phyloP scores from a whole-genome alignment of 2,888 invertebrate genomes.

The Tholera decimalis region DNA sequence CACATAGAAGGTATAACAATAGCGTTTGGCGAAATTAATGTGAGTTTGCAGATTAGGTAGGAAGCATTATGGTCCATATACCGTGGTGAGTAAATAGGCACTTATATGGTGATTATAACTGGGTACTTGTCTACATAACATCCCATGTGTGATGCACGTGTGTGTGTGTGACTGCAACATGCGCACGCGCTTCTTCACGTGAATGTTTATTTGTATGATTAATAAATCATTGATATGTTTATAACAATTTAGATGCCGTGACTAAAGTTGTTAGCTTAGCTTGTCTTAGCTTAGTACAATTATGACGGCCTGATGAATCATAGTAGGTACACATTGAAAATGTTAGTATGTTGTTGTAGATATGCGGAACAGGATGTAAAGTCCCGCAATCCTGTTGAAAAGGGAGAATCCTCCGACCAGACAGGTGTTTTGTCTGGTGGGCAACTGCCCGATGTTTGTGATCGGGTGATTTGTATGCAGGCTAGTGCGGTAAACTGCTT shows the following conservation, averaged over 20 bases:
- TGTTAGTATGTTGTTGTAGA: no score
- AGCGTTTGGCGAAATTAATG: conserved; percentile 22
- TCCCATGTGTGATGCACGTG: not conserved
- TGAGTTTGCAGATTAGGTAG: conserved; percentile 21
- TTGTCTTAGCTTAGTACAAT: not conserved
- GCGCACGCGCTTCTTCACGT: conserved; percentile 31
- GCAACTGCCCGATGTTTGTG: no score
- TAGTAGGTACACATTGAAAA: no score
- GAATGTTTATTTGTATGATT: conserved; percentile 13
- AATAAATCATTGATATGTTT: conserved; percentile 12
- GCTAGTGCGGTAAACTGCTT: no score
- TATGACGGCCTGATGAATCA: not conserved
- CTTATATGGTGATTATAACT: no score
- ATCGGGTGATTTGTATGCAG: no score
- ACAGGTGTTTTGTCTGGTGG: no score
- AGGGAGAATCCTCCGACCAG: no score
- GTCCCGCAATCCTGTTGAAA: no score
- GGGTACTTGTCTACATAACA: conserved; percentile 7
- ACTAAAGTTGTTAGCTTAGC: not conserved
- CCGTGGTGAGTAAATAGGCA: conserved; percentile 2
- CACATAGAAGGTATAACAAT: conserved; percentile 25
- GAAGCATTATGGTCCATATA: not conserved
- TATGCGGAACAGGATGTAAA: no score
- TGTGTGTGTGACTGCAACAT: conserved; percentile 13
- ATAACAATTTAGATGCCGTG: conserved; percentile 4